Base-by-base conservation (phyloP, 2,113 vertebrate genomes). In the Vidua chalybeata region DNA sequence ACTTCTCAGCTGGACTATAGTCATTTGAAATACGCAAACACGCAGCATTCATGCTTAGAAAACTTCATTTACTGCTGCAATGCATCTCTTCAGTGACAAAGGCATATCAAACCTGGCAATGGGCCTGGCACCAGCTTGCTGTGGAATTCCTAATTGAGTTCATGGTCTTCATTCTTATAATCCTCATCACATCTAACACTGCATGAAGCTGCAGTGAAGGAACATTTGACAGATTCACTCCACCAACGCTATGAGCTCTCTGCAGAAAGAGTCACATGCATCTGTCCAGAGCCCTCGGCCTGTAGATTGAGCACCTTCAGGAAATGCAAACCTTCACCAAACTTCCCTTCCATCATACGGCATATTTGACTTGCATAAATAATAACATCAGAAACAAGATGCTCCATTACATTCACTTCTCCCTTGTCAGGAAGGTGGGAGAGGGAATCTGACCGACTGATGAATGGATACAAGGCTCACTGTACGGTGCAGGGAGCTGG, bases 1-100 rank as follows among this genome's bases (percentile, higher is more conserved):
- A 89, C 46, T 91, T 93, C 89, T 96, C 95, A 96, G 87, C 89
- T 97, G 94, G 89, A 94, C 84, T 91, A n/a, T 27, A 95, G 87
- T 54, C 5, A 76, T 93, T 78, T 89, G 87, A 96, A 96, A 97
- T 89, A 94, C 27, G 46, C 93, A 96, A 96, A 55, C 89, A 94
- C 5, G 0, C 80, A 92, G 84, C 89, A 94, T 89, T 91, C 93
- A 93, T 37, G 37, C 94, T 87, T 87, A 94, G 87, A 89, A 97
- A 96, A 95, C 74, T 95, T 92, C 80, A 75, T 89, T 93, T 97
- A 87, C 80, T 94, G 87, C 87, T 95, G 95, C 87, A 96, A 73
- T 82, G 86, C 87, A 94, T 92, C 94, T 97, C 87, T 91, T 87
- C 62, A 58, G 81, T 89, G 91, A 95, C 87, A 96, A 96, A 94